Evolutionary conservation across 2,797 vertebrate species (phyloP).

Genomic region (Sus cebifrons): DNA sequence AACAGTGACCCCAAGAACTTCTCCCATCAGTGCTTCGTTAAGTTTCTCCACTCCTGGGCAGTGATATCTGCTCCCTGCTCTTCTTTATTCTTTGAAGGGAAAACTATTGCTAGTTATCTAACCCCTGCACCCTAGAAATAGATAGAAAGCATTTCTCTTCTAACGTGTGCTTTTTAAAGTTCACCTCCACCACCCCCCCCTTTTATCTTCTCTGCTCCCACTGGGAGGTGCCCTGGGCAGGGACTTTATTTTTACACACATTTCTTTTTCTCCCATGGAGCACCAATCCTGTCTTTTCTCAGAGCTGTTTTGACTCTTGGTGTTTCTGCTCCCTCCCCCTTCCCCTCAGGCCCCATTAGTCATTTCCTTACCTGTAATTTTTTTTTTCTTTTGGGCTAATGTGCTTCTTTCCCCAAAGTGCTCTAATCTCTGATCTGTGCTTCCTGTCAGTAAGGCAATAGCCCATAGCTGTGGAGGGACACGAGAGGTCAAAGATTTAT

Average conservation of each 20-base stretch:
- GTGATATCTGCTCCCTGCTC: background rate
- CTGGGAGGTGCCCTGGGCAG: background rate
- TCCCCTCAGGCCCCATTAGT: background rate
- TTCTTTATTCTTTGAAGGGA: background rate
- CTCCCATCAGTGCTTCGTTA: background rate
- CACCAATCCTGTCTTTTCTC: background rate
- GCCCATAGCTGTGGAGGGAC: background rate
- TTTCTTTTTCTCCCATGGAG: background rate
- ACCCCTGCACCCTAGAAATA: background rate
- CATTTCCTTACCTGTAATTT: slow-evolving; percentile 47
- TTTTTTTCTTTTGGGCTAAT: background rate
- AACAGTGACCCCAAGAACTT: background rate
- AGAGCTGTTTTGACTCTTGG: background rate
- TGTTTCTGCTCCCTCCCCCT: background rate
- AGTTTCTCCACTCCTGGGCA: background rate
- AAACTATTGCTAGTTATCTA: background rate
- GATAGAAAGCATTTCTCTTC: background rate
- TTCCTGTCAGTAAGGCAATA: background rate
- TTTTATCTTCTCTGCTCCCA: background rate
- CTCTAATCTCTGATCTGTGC: background rate
- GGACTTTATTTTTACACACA: background rate
- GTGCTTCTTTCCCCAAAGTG: background rate
- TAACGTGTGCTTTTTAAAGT: background rate
- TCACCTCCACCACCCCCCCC: background rate
- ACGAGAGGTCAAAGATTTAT: background rate